phyloP scores from a whole-genome alignment of 2,888 invertebrate genomes.

The Folsomia candida region DNA sequence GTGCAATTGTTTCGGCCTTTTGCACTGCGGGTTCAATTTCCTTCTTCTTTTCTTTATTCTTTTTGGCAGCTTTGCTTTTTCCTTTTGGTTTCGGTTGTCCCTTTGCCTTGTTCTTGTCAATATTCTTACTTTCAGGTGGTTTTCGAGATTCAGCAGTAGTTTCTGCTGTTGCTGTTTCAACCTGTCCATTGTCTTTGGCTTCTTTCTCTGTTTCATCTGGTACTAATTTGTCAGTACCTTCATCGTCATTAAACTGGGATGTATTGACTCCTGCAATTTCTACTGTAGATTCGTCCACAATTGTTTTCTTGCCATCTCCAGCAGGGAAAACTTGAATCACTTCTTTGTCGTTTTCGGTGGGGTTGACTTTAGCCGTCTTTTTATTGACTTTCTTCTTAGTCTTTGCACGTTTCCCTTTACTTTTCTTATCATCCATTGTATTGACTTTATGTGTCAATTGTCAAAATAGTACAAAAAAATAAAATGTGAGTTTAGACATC shows the following conservation, averaged over 20 bases:
- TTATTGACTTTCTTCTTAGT: background rate
- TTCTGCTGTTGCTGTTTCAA: too few species aligned
- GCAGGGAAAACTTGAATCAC: background rate
- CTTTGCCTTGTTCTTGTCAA: background rate
- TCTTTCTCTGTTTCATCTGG: background rate
- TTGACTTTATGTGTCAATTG: too few species aligned
- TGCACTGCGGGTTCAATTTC: background rate
- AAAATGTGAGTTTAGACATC: too few species aligned
- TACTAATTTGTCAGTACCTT: background rate
- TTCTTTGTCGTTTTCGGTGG: background rate
- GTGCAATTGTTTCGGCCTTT: too few species aligned
- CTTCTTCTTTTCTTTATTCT: slow-evolving; percentile 11
- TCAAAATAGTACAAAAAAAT: too few species aligned
- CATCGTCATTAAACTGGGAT: background rate
- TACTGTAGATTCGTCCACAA: background rate
- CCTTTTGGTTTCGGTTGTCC: background rate
- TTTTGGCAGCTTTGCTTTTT: background rate
- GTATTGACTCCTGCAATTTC: background rate
- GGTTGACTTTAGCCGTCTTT: background rate
- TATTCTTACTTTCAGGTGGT: background rate
- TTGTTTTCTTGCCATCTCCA: background rate
- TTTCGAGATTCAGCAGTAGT: too few species aligned
- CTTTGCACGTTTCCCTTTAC: background rate
- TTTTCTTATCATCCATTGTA: background rate
- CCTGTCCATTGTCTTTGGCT: too few species aligned